Base-by-base conservation (phyloP, 2,888 invertebrate genomes). In the Stenotaenia linearis region DNA sequence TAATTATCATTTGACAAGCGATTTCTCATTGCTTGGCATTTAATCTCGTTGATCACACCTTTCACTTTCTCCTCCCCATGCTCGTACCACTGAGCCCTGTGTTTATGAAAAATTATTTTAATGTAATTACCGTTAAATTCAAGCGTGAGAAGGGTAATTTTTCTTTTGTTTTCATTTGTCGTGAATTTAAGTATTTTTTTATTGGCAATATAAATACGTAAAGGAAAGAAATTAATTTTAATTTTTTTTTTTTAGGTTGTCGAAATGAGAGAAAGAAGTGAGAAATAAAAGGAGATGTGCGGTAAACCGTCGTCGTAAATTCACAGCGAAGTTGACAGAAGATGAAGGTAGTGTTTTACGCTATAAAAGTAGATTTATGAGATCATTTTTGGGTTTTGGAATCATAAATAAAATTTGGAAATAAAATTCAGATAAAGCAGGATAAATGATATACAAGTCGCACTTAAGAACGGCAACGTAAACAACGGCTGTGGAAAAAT, bases 1-100 rank as follows among this genome's bases (percentile, higher is more conserved):
- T 69, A 69, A 69, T 69, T 69, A 69, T 69, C 28, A 69, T 69
- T 69, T 69, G 69, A 69, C 69, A 28, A 28, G 69, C 69, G 28
- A 69, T 69, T 69, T n/a, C 69, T 69, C 69, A 69, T 28, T 28
- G 69, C 69, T 28, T 69, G 69, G 69, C 69, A 69, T 69, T 69
- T 69, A 69, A 69, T 69, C 69, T 69, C 69, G 69, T 69, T 28
- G 25, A 69, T 69, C 69, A 28, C 28, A 69, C 69, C 69, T 69
- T n/a, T 45, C 45, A 12, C 12, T 69, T 69, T 23, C 69, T 10
- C 69, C 25, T 28, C 7, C n/a, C 10, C 25, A 9, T 28, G 10
- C 28, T 69, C 25, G 9, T 28, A 23, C 69, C 25, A 2, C 7
- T 69, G 69, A 9, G 23, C 25, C 1, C 25, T 69, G 25, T 25